Evolutionary conservation across 2,113 vertebrate genomes (phyloP).

Genomic region (Bettongia penicillata): DNA sequence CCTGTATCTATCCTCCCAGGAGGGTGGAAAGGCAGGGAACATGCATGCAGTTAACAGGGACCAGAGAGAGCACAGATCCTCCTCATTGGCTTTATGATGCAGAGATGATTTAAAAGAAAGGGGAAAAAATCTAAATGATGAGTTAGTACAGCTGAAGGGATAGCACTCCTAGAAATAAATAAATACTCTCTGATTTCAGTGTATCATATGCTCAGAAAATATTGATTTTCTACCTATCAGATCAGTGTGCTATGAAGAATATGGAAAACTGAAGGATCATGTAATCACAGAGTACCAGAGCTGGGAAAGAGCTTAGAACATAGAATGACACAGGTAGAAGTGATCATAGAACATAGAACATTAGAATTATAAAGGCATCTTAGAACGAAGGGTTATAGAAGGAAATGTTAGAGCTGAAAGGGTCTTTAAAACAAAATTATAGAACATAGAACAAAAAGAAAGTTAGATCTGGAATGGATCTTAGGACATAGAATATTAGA

Average conservation of each 20-base stretch:
- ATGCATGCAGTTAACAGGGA: slow-evolving; percentile 58
- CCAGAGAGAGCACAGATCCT: slow-evolving; percentile 22
- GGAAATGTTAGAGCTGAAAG: background rate
- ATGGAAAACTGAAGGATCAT: background rate
- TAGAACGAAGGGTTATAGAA: background rate
- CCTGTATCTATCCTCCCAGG: slow-evolving; percentile 48
- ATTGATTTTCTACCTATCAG: background rate
- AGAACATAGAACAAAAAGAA: background rate
- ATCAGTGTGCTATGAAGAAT: background rate
- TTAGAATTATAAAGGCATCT: background rate
- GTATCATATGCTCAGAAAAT: slow-evolving; percentile 34
- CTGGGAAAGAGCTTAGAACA: background rate
- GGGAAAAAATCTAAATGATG: slow-evolving; percentile 13
- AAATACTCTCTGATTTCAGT: slow-evolving; percentile 6
- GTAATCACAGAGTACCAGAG: background rate
- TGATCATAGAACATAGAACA: background rate
- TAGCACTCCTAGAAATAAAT: slow-evolving; percentile 15
- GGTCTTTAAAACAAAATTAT: background rate
- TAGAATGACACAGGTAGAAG: background rate
- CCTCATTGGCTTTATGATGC: slow-evolving; percentile 15
- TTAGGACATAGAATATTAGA: background rate
- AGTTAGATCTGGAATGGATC: background rate
- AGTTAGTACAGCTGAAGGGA: slow-evolving; percentile 23
- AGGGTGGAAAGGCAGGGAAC: slow-evolving; percentile 19
- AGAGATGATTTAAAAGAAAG: slow-evolving; percentile 20